Evolutionary conservation across 23 tunicate species (phyloP).

Genomic region (Corella eumyota): DNA sequence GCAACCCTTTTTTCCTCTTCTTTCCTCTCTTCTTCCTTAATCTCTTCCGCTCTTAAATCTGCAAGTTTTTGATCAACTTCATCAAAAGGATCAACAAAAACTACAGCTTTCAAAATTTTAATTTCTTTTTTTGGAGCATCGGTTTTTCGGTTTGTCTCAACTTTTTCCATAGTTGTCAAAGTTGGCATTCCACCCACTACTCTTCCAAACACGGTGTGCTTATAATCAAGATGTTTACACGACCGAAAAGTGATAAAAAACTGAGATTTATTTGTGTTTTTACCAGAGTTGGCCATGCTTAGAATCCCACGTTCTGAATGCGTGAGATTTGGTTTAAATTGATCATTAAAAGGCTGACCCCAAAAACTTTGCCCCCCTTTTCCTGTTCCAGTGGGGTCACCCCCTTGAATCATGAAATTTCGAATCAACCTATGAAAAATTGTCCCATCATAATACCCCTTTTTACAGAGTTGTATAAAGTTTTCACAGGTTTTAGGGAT

Average conservation of each 20-base stretch:
- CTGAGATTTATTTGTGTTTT: constrained; percentile 84
- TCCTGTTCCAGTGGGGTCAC: constrained; percentile 97
- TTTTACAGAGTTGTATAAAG: constrained; percentile 83
- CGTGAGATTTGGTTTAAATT: constrained; percentile 61
- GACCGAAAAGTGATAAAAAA: constrained; percentile 92
- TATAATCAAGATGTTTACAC: constrained; percentile 85
- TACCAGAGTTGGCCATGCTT: constrained; percentile 97
- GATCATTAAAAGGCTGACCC: constrained; percentile 94
- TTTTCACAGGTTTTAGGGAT: constrained; percentile 92
- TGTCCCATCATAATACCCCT: constrained; percentile 91
- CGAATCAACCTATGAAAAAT: constrained; percentile 72
- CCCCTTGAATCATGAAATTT: constrained; percentile 95
- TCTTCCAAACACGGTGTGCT: constrained; percentile 92
- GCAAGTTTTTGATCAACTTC: constrained; percentile 91
- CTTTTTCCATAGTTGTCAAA: constrained; percentile 46
- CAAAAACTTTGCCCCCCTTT: constrained; percentile 86
- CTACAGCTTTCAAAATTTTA: constrained; percentile 43
- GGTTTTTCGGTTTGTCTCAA: constrained; percentile 76
- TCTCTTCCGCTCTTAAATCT: constrained; percentile 51
- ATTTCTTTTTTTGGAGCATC: constrained; percentile 67
- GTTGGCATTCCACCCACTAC: constrained; percentile 88
- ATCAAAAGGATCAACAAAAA: constrained; percentile 90
- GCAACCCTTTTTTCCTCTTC: constrained; percentile 13
- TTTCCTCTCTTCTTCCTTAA: constrained; percentile 32
- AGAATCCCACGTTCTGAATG: constrained; percentile 85